Percentiles rank a stretch among this genome's conserved stretches.
Evolutionary conservation across 2,888 invertebrate species (phyloP).

Genomic region (Hetaerina titia): DNA sequence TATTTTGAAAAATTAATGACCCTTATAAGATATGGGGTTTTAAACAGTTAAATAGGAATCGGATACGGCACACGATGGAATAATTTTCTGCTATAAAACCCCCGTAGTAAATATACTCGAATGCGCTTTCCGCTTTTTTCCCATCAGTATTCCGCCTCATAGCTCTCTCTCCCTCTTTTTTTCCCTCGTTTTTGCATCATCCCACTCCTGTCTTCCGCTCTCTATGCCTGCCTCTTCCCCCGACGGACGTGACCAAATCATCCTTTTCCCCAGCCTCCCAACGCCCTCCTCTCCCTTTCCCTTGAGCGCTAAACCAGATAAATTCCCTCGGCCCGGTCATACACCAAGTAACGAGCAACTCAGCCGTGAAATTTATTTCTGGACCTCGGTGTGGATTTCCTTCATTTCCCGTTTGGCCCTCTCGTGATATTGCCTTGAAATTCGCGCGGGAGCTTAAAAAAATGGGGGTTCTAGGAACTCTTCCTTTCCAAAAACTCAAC

Average conservation of each 20-base stretch:
- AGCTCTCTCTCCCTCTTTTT: background rate
- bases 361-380: conserved; percentile 23
- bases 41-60: too few relatives aligned
- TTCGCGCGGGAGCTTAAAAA: background rate
- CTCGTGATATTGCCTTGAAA: background rate
- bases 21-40: too few relatives aligned
- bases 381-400: background rate
- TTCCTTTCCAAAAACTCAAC: background rate
- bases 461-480: background rate
- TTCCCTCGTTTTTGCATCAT: background rate
- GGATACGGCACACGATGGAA: too few relatives aligned
- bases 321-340: background rate
- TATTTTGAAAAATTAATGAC: too few relatives aligned
- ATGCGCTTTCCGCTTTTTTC: background rate
- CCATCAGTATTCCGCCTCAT: background rate
- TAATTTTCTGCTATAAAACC: too few relatives aligned
- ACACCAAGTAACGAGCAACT: background rate
- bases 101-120: too few relatives aligned
- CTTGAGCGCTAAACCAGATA: background rate
- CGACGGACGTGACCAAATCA: background rate
- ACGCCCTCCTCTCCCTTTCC: background rate
- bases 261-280: background rate
- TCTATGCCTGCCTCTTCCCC: too few relatives aligned
- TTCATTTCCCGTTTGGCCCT: conserved; percentile 32
- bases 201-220: background rate